Conservation (phyloP, 2,888 invertebrate species). For the Anaspis maculata region DNA sequence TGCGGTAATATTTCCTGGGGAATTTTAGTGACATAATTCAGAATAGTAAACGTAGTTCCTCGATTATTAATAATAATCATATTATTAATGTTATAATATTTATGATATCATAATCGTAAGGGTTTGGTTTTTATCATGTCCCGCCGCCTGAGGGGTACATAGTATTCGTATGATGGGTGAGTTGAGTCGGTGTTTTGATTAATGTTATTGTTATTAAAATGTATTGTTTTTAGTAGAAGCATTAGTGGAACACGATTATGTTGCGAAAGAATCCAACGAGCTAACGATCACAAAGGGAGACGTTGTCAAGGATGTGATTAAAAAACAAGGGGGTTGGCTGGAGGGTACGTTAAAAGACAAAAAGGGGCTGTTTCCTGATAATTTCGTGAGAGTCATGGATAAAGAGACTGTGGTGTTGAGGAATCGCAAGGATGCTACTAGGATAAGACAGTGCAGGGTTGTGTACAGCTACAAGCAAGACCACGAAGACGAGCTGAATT, state of each 20-base stretch:
- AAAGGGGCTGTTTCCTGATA: conserved; percentile 87
- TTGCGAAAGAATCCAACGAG: conserved; percentile 80
- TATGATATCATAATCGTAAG: conserved; percentile 14
- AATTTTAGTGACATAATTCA: conserved; percentile 9
- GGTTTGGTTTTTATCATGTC: conserved; percentile 9
- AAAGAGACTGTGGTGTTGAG: conserved; percentile 28
- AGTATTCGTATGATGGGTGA: conserved; percentile 11
- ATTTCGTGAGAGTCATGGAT: conserved; percentile 65
- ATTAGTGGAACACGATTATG: conserved; percentile 79
- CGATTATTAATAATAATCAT: conserved; percentile 11
- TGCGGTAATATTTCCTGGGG: conserved; percentile 8
- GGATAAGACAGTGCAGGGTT: conserved; percentile 67
- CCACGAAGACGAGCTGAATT: conserved; percentile 85
- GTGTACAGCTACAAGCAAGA: conserved; percentile 87
- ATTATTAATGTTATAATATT: conserved; percentile 11
- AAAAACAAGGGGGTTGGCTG: conserved; percentile 84
- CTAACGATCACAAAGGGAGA: conserved; percentile 76
- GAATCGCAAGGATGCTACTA: conserved; percentile 31
- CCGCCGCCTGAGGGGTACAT: conserved; percentile 5
- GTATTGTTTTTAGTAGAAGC: conserved; percentile 59
- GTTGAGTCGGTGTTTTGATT: conserved; percentile 2
- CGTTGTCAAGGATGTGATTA: conserved; percentile 69
- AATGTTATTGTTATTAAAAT: not conserved
- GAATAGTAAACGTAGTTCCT: conserved; percentile 16
- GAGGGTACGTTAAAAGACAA: conserved; percentile 75